Conservation (phyloP, 2,888 invertebrate species). For the Seira musarum region DNA sequence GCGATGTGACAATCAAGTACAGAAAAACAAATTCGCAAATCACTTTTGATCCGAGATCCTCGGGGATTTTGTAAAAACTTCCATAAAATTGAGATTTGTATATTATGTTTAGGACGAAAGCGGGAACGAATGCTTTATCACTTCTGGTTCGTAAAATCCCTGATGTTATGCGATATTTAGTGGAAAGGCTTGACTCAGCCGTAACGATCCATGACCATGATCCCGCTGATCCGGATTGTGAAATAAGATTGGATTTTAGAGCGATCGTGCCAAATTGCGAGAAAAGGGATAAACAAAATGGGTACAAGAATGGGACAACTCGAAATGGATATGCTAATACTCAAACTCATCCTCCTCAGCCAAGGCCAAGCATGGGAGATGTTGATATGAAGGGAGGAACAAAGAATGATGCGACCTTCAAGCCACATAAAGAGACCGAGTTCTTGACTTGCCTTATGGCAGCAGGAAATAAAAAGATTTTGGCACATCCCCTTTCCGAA, state of each 20-base stretch:
- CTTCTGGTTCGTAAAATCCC: slow-evolving; percentile 91
- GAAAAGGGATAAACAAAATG: slow-evolving; percentile 28
- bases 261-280: slow-evolving; percentile 63
- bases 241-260: slow-evolving; percentile 80
- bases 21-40: too few species aligned
- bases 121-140: slow-evolving; percentile 88
- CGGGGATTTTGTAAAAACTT: too few species aligned
- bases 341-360: background rate
- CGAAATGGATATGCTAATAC: background rate
- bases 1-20: slow-evolving; percentile 84
- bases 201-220: slow-evolving; percentile 88
- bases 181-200: slow-evolving; percentile 84
- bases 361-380: background rate
- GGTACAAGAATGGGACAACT: background rate
- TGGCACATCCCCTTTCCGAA: slow-evolving; percentile 89
- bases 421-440: slow-evolving; percentile 78
- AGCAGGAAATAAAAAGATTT: slow-evolving; percentile 89
- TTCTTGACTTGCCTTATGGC: slow-evolving; percentile 90
- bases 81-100: background rate
- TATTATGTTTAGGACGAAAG: slow-evolving; percentile 79
- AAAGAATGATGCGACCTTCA: slow-evolving; percentile 36
- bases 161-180: slow-evolving; percentile 86
- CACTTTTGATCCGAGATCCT: too few species aligned
- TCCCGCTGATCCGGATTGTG: slow-evolving; percentile 88
- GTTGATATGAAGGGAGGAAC: slow-evolving; percentile 13